Conservation (phyloP, 2,888 invertebrate species). For the Polia nebulosa region DNA sequence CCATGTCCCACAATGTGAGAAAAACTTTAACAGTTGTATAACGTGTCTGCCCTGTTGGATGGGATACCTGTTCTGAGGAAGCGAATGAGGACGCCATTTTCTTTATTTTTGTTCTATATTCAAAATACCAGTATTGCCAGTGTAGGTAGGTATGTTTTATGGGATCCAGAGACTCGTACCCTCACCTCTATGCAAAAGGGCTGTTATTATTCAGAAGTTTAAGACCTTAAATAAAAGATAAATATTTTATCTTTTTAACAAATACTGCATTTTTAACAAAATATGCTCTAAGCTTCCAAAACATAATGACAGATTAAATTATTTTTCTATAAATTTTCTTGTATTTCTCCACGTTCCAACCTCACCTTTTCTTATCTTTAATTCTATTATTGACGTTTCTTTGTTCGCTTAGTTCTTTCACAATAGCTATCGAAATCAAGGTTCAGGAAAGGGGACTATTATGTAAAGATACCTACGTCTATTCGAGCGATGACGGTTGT, state of each 20-base stretch:
- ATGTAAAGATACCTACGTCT: conserved; percentile 19
- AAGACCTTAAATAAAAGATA: background rate
- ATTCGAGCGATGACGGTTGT: conserved; percentile 11
- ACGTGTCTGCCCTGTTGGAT: conserved; percentile 7
- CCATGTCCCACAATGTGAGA: conserved; percentile 28
- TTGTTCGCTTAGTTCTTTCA: conserved; percentile 33
- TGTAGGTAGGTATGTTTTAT: background rate
- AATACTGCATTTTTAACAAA: background rate
- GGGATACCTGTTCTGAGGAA: conserved; percentile 7
- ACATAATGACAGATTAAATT: background rate
- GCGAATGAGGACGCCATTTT: conserved; percentile 28
- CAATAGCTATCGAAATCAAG: conserved; percentile 35
- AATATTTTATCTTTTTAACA: conserved; percentile 8
- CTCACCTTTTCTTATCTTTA: conserved; percentile 16
- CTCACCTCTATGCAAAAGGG: background rate
- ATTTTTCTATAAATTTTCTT: no score
- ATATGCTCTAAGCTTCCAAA: background rate
- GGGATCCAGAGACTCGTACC: background rate
- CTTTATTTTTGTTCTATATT: conserved; percentile 40
- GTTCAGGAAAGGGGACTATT: conserved; percentile 21
- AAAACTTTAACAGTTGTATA: conserved; percentile 41
- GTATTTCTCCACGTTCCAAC: background rate
- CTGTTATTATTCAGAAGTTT: background rate
- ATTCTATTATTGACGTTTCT: conserved; percentile 27
- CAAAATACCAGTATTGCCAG: conserved; percentile 27